Percentiles rank a stretch among this genome's conserved stretches.
These are phyloP conservation scores for Plebejus argus DNA, from an alignment of 2,888 invertebrate species.

Conservation along the genomic window DNA sequence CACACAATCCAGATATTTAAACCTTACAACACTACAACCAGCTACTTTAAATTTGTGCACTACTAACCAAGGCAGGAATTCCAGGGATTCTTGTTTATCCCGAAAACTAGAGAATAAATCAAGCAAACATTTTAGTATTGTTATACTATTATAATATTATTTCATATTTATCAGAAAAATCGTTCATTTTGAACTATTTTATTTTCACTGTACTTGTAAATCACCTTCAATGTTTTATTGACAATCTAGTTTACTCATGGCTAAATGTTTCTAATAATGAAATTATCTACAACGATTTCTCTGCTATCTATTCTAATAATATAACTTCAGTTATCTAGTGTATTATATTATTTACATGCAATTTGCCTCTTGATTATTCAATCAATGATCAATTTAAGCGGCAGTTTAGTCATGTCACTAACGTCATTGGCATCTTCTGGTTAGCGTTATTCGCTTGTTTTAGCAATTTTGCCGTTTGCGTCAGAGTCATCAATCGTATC, in stretches of 20 bases:
- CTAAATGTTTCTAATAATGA: not conserved
- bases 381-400: not conserved
- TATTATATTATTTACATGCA: slow-evolving; percentile 31
- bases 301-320: slow-evolving; percentile 15
- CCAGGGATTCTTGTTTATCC: slow-evolving; percentile 89
- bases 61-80: slow-evolving; percentile 91
- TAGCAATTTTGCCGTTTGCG: slow-evolving; percentile 17
- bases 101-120: slow-evolving; percentile 86
- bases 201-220: not conserved
- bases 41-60: slow-evolving; percentile 67
- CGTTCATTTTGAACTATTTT: slow-evolving; percentile 5
- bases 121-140: slow-evolving; percentile 66
- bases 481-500: slow-evolving; percentile 20
- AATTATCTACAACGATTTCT: slow-evolving; percentile 31
- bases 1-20: slow-evolving; percentile 19
- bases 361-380: not conserved
- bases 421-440: not conserved
- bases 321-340: slow-evolving; percentile 6
- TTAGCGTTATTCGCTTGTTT: not conserved
- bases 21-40: slow-evolving; percentile 46
- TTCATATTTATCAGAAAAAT: slow-evolving; percentile 36
- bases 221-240: not conserved
- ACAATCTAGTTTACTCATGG: not conserved
- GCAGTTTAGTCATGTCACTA: not conserved
- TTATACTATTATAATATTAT: slow-evolving; percentile 34